These are phyloP conservation scores for Coenonympha glycerion DNA, from an alignment of 2,888 invertebrate species.

Conservation along the genomic window DNA sequence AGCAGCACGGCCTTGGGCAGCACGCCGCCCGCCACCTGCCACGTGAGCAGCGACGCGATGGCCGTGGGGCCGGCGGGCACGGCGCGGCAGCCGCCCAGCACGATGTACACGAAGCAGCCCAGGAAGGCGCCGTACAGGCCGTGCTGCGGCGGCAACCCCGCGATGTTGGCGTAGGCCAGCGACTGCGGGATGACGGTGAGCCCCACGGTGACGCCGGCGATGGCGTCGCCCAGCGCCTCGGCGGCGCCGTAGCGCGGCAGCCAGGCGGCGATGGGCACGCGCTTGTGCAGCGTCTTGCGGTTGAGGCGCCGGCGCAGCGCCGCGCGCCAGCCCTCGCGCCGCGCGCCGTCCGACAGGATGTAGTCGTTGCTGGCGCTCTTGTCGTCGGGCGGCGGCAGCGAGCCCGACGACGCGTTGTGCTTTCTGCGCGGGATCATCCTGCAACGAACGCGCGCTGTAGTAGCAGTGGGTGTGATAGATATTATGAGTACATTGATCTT, in stretches of 20 bases:
- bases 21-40: constrained; percentile 82
- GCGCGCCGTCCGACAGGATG: constrained; percentile 62
- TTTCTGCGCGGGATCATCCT: constrained; percentile 70
- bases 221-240: constrained; percentile 88
- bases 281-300: constrained; percentile 82
- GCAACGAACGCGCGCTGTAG: constrained; percentile 18
- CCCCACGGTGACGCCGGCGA: constrained; percentile 94
- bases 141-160: constrained; percentile 87
- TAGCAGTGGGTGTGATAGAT: background rate
- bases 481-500: too few relatives aligned
- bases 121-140: constrained; percentile 96
- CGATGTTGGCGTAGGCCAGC: constrained; percentile 86
- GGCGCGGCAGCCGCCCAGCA: constrained; percentile 94
- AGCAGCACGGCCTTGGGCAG: constrained; percentile 84
- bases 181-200: constrained; percentile 95
- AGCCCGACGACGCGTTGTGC: constrained; percentile 68
- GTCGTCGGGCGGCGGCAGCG: constrained; percentile 65
- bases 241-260: constrained; percentile 83
- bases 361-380: constrained; percentile 72
- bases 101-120: constrained; percentile 91
- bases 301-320: constrained; percentile 75
- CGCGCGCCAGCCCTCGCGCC: constrained; percentile 54
- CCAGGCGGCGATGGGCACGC: constrained; percentile 86
- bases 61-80: constrained; percentile 95
- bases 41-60: constrained; percentile 90